Percentiles rank a stretch among this genome's conserved stretches.
phyloP scores from a whole-genome alignment of 2,888 invertebrate species.

The Agrochola macilenta region DNA sequence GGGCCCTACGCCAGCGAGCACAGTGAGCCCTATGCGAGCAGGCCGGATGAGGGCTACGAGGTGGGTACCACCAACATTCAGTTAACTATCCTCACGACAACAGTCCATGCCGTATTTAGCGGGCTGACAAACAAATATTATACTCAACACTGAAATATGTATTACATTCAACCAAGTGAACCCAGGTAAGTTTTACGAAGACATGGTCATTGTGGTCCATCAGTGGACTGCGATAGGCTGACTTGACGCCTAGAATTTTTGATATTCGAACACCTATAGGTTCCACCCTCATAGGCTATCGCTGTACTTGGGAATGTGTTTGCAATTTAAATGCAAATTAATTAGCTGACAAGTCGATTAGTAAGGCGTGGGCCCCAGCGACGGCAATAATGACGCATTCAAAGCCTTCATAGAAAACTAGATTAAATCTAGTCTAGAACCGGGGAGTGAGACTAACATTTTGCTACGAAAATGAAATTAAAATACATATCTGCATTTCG shows the following conservation, averaged over 20 bases:
- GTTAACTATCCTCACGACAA: neutral
- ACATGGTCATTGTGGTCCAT: neutral
- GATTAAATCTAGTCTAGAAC: neutral
- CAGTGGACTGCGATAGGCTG: neutral
- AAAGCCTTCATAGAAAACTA: neutral
- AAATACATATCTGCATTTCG: neutral
- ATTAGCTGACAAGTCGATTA: neutral
- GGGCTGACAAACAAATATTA: neutral
- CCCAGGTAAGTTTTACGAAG: too few species aligned
- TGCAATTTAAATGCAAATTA: slow-evolving; percentile 6
- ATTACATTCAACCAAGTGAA: too few species aligned
- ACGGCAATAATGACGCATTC: neutral
- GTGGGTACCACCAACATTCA: slow-evolving; percentile 63
- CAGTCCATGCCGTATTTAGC: neutral
- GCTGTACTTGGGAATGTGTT: neutral
- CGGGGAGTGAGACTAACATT: neutral
- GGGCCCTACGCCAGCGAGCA: slow-evolving; percentile 85
- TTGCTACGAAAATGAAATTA: neutral
- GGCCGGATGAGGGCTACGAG: slow-evolving; percentile 92
- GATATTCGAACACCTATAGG: neutral
- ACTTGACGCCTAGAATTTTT: neutral
- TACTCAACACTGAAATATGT: too few species aligned
- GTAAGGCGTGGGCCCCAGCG: neutral
- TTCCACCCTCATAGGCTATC: neutral
- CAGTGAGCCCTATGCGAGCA: slow-evolving; percentile 84